These are phyloP conservation scores for Atherix ibis DNA, from an alignment of 2,888 invertebrate species.

Conservation along the genomic window DNA sequence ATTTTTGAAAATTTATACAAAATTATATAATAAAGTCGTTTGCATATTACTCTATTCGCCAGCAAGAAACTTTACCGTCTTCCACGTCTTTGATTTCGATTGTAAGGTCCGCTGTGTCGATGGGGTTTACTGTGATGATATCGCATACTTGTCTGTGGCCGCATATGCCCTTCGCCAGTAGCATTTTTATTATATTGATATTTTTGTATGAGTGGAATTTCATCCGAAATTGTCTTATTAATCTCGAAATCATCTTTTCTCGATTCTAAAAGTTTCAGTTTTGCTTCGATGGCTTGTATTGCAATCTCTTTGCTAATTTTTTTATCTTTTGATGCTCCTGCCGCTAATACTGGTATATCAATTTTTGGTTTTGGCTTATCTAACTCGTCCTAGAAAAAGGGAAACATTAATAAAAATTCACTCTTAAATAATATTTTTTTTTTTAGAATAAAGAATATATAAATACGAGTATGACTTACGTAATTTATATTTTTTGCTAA, in stretches of 20 bases:
- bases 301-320: constrained; percentile 62
- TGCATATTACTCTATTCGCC: too few species aligned
- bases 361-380: constrained; percentile 60
- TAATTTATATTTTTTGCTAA: constrained; percentile 61
- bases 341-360: constrained; percentile 61
- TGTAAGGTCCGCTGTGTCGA: constrained; percentile 20
- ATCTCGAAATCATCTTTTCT: constrained; percentile 51
- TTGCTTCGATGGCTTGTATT: constrained; percentile 78
- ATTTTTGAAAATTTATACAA: too few species aligned
- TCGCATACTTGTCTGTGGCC: constrained; percentile 13
- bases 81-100: constrained; percentile 18
- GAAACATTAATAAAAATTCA: constrained; percentile 6
- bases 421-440: constrained; percentile 6
- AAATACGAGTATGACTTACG: constrained; percentile 39
- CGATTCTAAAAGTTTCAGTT: constrained; percentile 61
- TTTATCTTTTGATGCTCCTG: constrained; percentile 37
- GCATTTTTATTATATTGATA: constrained; percentile 40
- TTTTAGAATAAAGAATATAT: too few species aligned
- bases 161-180: constrained; percentile 13
- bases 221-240: constrained; percentile 49
- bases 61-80: too few species aligned
- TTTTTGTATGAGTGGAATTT: constrained; percentile 50
- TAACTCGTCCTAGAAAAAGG: constrained; percentile 50
- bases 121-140: constrained; percentile 19
- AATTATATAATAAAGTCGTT: too few species aligned